These are phyloP conservation scores for Notodonta ziczac DNA, from an alignment of 2,888 invertebrate genomes.

Conservation along the genomic window DNA sequence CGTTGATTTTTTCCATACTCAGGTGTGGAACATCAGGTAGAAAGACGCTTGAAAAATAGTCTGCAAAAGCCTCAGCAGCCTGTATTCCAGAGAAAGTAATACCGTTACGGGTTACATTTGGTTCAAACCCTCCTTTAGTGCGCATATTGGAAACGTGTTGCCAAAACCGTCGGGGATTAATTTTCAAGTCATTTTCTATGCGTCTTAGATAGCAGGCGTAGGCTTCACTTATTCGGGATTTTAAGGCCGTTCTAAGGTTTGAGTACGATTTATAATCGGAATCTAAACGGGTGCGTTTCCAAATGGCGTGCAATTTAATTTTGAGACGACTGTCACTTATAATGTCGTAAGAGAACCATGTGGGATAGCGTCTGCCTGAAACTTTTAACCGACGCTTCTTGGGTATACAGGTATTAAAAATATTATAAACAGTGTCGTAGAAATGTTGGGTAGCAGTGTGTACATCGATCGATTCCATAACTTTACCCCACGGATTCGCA, in stretches of 20 bases:
- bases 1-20: not conserved
- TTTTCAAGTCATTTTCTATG: not conserved
- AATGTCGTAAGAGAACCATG: not conserved
- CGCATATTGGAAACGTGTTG: not conserved
- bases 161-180: not conserved
- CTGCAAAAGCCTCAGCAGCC: constrained; percentile 10
- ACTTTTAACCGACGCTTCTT: not conserved
- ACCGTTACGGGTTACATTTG: not conserved
- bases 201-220: not conserved
- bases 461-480: not conserved
- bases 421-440: not conserved
- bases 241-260: not conserved
- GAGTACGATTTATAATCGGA: not conserved
- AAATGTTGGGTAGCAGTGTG: not conserved
- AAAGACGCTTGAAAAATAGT: constrained; percentile 11
- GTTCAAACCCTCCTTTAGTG: not conserved
- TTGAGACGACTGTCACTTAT: not conserved
- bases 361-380: not conserved
- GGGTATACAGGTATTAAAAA: not conserved
- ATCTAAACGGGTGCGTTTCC: not conserved
- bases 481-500: not conserved
- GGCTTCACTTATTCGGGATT: not conserved
- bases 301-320: not conserved
- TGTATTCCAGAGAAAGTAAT: not conserved
- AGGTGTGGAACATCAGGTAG: not conserved